phyloP scores from a whole-genome alignment of 2,888 invertebrate genomes.

The Panzeria rudis region DNA sequence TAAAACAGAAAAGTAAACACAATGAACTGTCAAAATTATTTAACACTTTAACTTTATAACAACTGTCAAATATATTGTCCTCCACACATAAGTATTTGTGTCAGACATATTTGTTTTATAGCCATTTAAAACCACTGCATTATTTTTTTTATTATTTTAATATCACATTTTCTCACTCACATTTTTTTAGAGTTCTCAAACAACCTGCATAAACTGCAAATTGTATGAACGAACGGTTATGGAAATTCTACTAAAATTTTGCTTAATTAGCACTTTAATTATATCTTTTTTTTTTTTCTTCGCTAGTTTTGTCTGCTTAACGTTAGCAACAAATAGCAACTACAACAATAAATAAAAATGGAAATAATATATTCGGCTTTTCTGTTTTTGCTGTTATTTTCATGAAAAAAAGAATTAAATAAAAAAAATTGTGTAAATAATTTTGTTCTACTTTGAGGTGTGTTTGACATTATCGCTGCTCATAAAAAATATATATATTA shows the following conservation, averaged over 20 bases:
- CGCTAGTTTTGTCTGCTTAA: slow-evolving; percentile 27
- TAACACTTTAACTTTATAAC: slow-evolving; percentile 2
- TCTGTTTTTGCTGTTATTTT: slow-evolving; percentile 20
- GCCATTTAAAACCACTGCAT: slow-evolving; percentile 12
- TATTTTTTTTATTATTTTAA: not conserved
- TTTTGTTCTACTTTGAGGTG: slow-evolving; percentile 19
- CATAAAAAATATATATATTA: not conserved
- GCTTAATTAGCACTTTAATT: slow-evolving; percentile 58
- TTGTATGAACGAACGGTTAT: slow-evolving; percentile 1
- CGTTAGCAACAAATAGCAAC: slow-evolving; percentile 29
- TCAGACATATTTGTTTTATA: not conserved
- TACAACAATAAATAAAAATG: slow-evolving; percentile 19
- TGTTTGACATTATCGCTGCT: slow-evolving; percentile 33
- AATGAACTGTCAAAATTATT: slow-evolving; percentile 10
- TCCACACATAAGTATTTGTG: not conserved
- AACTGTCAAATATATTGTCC: not conserved
- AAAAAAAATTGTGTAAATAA: slow-evolving; percentile 26
- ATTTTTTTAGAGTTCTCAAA: slow-evolving; percentile 20
- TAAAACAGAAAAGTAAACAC: not conserved
- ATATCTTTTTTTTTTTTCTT: not conserved
- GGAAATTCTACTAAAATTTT: slow-evolving; percentile 38
- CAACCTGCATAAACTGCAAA: slow-evolving; percentile 33
- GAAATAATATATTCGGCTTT: not conserved
- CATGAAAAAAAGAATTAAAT: not conserved
- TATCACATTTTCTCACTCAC: slow-evolving; percentile 5